A percentile compares a stretch with the other conserved stretches of the same genome.
Conservation (phyloP, 1,140 invertebrate species). For the Solen grandis region DNA sequence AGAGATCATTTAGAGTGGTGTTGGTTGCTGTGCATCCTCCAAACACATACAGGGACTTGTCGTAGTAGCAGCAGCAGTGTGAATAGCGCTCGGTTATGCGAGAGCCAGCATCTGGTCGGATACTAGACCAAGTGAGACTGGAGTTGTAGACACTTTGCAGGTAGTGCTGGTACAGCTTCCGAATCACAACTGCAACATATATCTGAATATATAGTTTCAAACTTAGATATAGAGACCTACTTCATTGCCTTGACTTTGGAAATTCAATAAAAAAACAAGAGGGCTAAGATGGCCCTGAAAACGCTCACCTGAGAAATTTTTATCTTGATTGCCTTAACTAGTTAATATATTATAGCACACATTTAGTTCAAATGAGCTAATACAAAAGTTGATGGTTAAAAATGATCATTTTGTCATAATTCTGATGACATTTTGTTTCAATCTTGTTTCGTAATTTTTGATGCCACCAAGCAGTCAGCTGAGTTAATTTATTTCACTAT, state of each 20-base stretch:
- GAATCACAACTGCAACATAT: constrained; percentile 85
- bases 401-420: too few relatives aligned
- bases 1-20: constrained; percentile 98
- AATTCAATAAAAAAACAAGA: background rate
- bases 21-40: constrained; percentile 96
- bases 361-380: too few relatives aligned
- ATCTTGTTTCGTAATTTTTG: too few relatives aligned
- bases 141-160: constrained; percentile 75
- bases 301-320: background rate
- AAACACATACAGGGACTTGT: constrained; percentile 92
- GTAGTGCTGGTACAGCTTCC: constrained; percentile 85
- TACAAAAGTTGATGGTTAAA: too few relatives aligned
- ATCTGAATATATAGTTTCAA: background rate
- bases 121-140: constrained; percentile 63
- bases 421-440: too few relatives aligned
- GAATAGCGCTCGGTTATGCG: constrained; percentile 92
- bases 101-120: constrained; percentile 60
- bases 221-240: background rate
- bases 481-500: too few relatives aligned
- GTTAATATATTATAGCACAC: background rate
- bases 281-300: background rate
- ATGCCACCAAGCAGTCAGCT: too few relatives aligned
- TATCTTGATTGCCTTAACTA: background rate
- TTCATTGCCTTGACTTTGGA: background rate
- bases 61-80: constrained; percentile 91